Percentiles rank a stretch among this genome's conserved stretches.
These are phyloP conservation scores for Aleadryas rufinucha DNA, from an alignment of 2,113 vertebrate species.

Conservation along the genomic window DNA sequence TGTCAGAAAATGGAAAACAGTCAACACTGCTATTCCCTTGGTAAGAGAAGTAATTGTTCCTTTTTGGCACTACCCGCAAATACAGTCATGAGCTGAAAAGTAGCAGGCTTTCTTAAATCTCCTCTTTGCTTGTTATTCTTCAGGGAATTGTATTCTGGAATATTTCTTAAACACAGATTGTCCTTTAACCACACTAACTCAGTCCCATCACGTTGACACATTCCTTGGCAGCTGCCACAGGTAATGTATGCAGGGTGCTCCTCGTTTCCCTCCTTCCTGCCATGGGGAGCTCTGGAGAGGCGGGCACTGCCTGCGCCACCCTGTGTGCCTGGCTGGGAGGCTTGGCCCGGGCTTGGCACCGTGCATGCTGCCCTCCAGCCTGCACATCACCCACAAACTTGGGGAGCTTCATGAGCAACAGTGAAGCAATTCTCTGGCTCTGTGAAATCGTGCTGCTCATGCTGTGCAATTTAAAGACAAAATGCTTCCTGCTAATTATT, in stretches of 20 bases:
- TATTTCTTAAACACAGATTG: background rate
- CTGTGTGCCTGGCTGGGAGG: background rate
- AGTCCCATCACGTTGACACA: accelerated
- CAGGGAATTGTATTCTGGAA: background rate
- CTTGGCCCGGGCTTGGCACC: accelerated
- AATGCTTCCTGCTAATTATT: constrained; percentile 76
- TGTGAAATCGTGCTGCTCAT: constrained; percentile 38
- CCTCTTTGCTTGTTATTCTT: background rate
- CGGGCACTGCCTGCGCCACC: accelerated
- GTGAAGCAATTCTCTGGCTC: constrained; percentile 14
- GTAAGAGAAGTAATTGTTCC: constrained; percentile 14
- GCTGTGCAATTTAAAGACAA: constrained; percentile 69
- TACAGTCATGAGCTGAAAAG: constrained; percentile 17
- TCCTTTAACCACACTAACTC: background rate
- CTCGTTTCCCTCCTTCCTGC: background rate
- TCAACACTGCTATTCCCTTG: background rate
- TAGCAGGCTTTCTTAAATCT: background rate
- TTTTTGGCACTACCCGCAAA: constrained; percentile 25
- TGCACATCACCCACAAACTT: background rate
- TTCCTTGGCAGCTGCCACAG: background rate
- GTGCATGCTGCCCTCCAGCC: background rate
- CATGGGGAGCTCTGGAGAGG: background rate
- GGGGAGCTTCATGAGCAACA: background rate
- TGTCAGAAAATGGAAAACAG: background rate
- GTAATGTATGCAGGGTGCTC: background rate